These are phyloP conservation scores for Heliconius sara DNA, from an alignment of 2,888 invertebrate species.

Conservation along the genomic window DNA sequence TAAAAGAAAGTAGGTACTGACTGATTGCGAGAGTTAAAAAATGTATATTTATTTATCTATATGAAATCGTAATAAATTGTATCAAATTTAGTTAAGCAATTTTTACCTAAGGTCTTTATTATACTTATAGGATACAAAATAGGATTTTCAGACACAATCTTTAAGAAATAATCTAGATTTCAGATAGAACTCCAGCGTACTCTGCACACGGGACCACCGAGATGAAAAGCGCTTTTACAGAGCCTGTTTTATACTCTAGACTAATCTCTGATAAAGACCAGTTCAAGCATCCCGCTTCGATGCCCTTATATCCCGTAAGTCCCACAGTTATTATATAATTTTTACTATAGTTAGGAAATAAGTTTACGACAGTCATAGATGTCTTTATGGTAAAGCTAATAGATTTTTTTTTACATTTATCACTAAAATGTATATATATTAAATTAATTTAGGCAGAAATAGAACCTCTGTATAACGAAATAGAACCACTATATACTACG, in stretches of 20 bases:
- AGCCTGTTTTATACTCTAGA: slow-evolving; percentile 56
- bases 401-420: background rate
- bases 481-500: slow-evolving; percentile 70
- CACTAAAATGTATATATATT: background rate
- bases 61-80: too few species aligned
- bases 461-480: slow-evolving; percentile 62
- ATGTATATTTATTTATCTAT: too few species aligned
- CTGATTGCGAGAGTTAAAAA: too few species aligned
- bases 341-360: background rate
- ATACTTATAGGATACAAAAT: background rate
- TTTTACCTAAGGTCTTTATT: too few species aligned
- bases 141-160: background rate
- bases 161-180: slow-evolving; percentile 52
- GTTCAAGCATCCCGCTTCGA: slow-evolving; percentile 59
- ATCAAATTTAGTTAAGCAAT: too few species aligned
- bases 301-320: slow-evolving; percentile 58
- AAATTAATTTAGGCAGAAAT: slow-evolving; percentile 52
- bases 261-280: slow-evolving; percentile 70
- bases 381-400: too few species aligned
- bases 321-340: background rate
- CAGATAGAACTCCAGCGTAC: slow-evolving; percentile 62
- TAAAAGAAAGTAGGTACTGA: too few species aligned
- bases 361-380: too few species aligned
- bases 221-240: slow-evolving; percentile 61
- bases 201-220: slow-evolving; percentile 65